These are phyloP conservation scores for Beaufortia kweichowensis DNA, from an alignment of 2,113 vertebrate genomes.

Conservation along the genomic window DNA sequence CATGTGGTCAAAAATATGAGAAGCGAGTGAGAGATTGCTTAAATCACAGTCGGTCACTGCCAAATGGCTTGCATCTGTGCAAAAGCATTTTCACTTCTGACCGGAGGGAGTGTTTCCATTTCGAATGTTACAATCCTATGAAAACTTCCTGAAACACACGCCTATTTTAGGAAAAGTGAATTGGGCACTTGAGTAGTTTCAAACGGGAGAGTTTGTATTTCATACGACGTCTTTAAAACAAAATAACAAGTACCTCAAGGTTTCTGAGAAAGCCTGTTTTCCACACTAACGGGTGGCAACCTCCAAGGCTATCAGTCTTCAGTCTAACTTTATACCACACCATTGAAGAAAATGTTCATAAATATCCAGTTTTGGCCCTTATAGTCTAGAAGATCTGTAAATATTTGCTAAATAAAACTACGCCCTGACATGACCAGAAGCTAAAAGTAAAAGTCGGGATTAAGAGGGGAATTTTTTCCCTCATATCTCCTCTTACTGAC, in stretches of 20 bases:
- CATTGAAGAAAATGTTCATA: background rate
- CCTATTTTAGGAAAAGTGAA: conserved; percentile 35
- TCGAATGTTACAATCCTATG: conserved; percentile 24
- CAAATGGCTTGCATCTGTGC: conserved; percentile 49
- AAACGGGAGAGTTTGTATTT: background rate
- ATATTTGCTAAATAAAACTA: background rate
- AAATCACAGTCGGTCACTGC: conserved; percentile 39
- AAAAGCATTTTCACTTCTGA: conserved; percentile 46
- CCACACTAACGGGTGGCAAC: background rate
- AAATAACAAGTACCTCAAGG: background rate
- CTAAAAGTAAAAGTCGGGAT: conserved; percentile 50
- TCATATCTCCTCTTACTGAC: background rate
- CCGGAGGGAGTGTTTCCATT: conserved; percentile 32
- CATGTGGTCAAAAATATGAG: conserved; percentile 40
- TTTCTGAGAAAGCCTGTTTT: background rate
- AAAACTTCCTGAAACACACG: conserved; percentile 35
- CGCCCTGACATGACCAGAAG: conserved; percentile 1
- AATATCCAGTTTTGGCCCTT: background rate
- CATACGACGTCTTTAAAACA: background rate
- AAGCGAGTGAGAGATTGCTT: conserved; percentile 33
- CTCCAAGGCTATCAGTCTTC: background rate
- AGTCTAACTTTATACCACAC: background rate
- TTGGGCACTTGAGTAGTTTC: background rate
- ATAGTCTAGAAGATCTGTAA: background rate
- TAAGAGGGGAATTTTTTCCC: conserved; percentile 32